Percentiles rank a stretch among this genome's conserved stretches.
These are phyloP conservation scores for Enteromius afrohamiltoni DNA, from an alignment of 2,797 vertebrate genomes.

Conservation along the genomic window DNA sequence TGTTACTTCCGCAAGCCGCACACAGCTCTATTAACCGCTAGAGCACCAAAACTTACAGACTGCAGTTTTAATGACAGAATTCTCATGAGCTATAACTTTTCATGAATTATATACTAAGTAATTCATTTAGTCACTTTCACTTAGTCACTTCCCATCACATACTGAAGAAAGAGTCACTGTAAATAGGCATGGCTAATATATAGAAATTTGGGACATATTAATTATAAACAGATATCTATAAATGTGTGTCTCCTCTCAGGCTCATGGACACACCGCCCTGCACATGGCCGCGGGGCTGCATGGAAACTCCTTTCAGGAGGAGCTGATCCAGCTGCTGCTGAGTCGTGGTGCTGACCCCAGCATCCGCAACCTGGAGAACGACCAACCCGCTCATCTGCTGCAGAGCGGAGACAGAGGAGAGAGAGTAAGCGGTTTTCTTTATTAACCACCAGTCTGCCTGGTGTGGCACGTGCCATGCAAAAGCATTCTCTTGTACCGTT, in stretches of 20 bases:
- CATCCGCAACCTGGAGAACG: slow-evolving; percentile 90
- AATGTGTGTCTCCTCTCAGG: slow-evolving; percentile 69
- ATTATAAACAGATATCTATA: neutral
- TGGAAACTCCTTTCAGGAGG: slow-evolving; percentile 79
- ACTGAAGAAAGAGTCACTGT: neutral
- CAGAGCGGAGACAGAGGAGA: slow-evolving; percentile 81
- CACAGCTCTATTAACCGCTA: no score
- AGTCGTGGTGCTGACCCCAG: slow-evolving; percentile 85
- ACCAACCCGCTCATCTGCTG: slow-evolving; percentile 87
- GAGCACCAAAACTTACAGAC: no score
- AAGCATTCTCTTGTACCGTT: neutral
- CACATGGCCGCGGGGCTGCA: slow-evolving; percentile 93
- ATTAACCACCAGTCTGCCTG: neutral
- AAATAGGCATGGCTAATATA: neutral
- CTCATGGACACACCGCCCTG: slow-evolving; percentile 90
- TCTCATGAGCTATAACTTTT: no score
- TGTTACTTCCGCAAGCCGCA: no score
- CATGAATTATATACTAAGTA: no score
- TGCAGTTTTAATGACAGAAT: no score
- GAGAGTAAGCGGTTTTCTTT: slow-evolving; percentile 73
- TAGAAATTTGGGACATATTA: neutral
- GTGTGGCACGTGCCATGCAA: neutral
- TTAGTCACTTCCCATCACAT: neutral
- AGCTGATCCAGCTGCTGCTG: slow-evolving; percentile 83
- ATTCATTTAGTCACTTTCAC: neutral